These are phyloP conservation scores for Ia io DNA, from an alignment of 2,113 vertebrate genomes.

Conservation along the genomic window DNA sequence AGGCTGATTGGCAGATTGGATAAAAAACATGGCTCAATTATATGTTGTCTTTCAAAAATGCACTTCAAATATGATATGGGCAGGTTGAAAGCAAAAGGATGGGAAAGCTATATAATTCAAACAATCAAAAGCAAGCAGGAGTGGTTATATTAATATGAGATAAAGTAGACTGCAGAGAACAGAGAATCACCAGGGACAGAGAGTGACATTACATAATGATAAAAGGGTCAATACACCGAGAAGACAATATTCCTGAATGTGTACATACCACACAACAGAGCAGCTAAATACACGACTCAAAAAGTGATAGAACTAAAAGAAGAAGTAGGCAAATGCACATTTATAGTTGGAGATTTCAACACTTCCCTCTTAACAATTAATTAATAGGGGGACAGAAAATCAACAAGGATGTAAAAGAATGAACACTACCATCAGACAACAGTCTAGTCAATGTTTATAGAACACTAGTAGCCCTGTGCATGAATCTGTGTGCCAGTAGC, in stretches of 20 bases:
- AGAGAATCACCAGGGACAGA: not conserved
- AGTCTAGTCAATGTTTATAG: not conserved
- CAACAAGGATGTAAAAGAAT: not conserved
- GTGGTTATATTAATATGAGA: not conserved
- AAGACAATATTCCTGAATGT: not conserved
- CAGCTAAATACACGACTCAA: not conserved
- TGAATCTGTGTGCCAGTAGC: too few species aligned
- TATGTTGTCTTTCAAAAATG: not conserved
- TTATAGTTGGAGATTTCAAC: not conserved
- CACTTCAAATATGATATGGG: not conserved
- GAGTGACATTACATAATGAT: not conserved
- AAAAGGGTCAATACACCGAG: not conserved
- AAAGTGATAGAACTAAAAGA: not conserved
- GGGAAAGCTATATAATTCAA: not conserved
- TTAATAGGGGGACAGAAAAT: not conserved
- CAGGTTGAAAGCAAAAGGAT: not conserved
- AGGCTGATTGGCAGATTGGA: not conserved
- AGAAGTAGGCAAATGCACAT: not conserved
- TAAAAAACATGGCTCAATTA: not conserved
- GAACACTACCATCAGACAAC: not conserved
- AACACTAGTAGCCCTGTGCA: not conserved
- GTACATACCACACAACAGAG: not conserved
- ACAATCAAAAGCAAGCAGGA: not conserved
- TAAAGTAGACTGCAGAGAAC: not conserved
- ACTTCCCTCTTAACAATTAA: not conserved